These are phyloP conservation scores for Morelia viridis DNA, from an alignment of 2,797 vertebrate genomes.

Conservation along the genomic window DNA sequence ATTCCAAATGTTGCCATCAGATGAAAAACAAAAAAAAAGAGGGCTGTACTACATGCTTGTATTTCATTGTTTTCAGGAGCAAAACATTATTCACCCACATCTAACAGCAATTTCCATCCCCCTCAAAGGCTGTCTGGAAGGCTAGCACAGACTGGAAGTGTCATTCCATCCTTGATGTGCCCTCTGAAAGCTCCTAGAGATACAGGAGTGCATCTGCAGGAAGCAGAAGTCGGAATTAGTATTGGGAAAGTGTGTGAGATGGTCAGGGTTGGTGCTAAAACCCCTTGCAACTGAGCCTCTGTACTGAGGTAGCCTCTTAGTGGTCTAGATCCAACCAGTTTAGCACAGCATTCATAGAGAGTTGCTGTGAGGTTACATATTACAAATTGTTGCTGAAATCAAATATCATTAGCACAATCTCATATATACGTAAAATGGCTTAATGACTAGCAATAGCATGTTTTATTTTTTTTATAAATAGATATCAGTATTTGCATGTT, in stretches of 20 bases:
- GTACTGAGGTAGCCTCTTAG: not conserved
- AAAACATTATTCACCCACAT: not conserved
- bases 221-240: not conserved
- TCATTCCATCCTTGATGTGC: not conserved
- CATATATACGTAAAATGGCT: not conserved
- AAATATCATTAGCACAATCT: not conserved
- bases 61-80: not conserved
- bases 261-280: not conserved
- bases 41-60: not conserved
- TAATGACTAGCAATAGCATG: not conserved
- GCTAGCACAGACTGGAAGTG: not conserved
- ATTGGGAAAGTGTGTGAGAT: not conserved
- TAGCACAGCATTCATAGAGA: not conserved
- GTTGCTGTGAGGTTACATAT: not conserved
- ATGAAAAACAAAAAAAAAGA: not conserved
- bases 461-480: not conserved
- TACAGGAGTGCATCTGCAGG: not conserved
- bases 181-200: not conserved
- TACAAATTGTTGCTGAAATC: not conserved
- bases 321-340: not conserved
- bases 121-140: not conserved
- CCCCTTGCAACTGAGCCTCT: not conserved
- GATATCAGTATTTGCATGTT: not conserved
- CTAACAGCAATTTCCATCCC: not conserved
- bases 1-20: not conserved